Percentiles rank a stretch among this genome's conserved stretches.
These are phyloP conservation scores for Zeugodacus cucurbitae DNA, from an alignment of 1,140 invertebrate species.

Conservation along the genomic window DNA sequence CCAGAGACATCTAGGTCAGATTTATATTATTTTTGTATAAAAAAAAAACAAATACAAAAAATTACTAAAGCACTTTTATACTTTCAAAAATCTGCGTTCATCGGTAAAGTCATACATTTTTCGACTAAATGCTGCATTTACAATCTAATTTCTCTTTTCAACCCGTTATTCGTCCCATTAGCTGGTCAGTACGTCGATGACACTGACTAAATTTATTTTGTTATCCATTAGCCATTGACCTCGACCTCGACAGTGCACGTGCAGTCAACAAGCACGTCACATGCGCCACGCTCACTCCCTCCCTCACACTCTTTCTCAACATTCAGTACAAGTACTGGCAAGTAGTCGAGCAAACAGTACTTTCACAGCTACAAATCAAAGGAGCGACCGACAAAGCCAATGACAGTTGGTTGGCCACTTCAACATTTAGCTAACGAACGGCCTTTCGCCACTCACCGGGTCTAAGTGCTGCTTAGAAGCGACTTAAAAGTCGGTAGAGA, in stretches of 20 bases:
- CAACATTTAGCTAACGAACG: background rate
- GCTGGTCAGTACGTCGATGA: background rate
- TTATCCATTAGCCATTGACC: constrained; percentile 32
- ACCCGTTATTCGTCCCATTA: background rate
- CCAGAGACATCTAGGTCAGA: no score
- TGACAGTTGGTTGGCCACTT: background rate
- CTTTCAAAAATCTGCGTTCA: no score
- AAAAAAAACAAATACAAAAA: no score
- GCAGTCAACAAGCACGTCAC: background rate
- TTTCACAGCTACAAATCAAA: constrained; percentile 34
- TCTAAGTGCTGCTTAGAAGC: background rate
- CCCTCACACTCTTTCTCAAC: background rate
- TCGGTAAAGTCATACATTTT: no score
- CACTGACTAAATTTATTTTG: constrained; percentile 18
- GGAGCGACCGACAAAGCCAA: constrained; percentile 21
- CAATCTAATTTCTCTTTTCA: background rate
- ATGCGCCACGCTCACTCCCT: background rate
- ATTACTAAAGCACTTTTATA: no score
- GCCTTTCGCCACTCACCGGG: background rate
- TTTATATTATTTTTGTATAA: no score
- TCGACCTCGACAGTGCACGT: constrained; percentile 17
- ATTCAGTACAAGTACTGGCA: background rate
- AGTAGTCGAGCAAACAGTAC: background rate
- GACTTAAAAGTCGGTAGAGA: background rate
- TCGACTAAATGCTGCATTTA: background rate